phyloP scores from a whole-genome alignment of 2,797 vertebrate species.

The Thamnophis elegans region DNA sequence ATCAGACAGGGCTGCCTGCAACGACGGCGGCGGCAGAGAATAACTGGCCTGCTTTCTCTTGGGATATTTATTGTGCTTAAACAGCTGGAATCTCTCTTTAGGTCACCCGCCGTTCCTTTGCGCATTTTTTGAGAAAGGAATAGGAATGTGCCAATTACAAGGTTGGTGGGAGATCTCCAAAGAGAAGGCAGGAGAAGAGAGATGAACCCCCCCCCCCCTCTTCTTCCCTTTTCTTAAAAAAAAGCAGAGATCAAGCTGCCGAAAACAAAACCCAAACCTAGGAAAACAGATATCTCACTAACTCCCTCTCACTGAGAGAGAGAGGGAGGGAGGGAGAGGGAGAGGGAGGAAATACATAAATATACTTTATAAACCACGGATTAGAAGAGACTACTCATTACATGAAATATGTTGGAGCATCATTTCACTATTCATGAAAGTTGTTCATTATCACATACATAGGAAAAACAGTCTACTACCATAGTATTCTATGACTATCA shows the following conservation, averaged over 20 bases:
- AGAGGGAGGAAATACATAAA: too few species aligned
- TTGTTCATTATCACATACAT: neutral
- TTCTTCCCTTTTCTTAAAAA: neutral
- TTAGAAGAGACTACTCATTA: neutral
- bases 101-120: neutral
- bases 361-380: neutral
- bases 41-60: neutral
- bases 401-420: neutral
- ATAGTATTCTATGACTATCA: neutral
- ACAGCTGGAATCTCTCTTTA: neutral
- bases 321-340: neutral
- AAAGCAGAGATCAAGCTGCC: neutral
- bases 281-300: neutral
- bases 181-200: neutral
- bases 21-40: neutral
- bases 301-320: too few species aligned
- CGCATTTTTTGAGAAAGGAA: conserved; percentile 1
- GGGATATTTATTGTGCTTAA: conserved; percentile 17
- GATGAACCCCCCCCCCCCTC: neutral
- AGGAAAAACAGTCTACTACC: neutral
- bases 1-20: neutral
- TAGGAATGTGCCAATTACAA: neutral
- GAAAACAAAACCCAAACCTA: neutral
- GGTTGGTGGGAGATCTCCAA: conserved; percentile 20
- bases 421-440: neutral